Evolutionary conservation across 2,113 vertebrate species (phyloP).

Genomic region (Numenius arquata): DNA sequence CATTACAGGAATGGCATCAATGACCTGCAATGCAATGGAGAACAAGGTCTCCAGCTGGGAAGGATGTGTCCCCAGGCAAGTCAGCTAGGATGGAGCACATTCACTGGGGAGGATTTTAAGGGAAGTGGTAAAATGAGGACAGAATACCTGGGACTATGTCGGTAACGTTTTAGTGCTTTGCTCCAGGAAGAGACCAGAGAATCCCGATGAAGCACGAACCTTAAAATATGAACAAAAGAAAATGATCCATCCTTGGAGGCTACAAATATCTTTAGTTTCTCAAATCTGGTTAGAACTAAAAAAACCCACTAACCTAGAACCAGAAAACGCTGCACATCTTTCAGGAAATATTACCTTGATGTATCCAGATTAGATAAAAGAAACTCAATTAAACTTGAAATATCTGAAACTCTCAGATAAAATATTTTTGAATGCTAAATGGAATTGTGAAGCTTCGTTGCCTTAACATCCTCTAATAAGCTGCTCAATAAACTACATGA

Average conservation of each 20-base stretch:
- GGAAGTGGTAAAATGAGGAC: not conserved
- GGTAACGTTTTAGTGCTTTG: not conserved
- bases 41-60: not conserved
- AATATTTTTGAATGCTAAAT: slow-evolving; percentile 42
- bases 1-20: not conserved
- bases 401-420: slow-evolving; percentile 7
- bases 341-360: not conserved
- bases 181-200: not conserved
- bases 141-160: not conserved
- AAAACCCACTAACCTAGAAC: not conserved
- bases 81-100: not conserved
- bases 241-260: not conserved
- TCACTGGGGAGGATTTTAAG: not conserved
- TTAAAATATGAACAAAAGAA: not conserved
- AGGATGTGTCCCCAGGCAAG: not conserved
- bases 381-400: slow-evolving; percentile 31
- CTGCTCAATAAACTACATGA: slow-evolving; percentile 55
- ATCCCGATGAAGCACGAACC: not conserved
- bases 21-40: not conserved
- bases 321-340: not conserved
- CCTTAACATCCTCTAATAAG: slow-evolving; percentile 48
- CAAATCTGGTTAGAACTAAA: not conserved
- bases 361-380: not conserved
- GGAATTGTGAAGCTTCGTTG: slow-evolving; percentile 29
- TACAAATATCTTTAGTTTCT: not conserved